Percentiles rank a stretch among this genome's conserved stretches.
Evolutionary conservation across 2,113 vertebrate species (phyloP).

Genomic region (Oophaga pumilio): DNA sequence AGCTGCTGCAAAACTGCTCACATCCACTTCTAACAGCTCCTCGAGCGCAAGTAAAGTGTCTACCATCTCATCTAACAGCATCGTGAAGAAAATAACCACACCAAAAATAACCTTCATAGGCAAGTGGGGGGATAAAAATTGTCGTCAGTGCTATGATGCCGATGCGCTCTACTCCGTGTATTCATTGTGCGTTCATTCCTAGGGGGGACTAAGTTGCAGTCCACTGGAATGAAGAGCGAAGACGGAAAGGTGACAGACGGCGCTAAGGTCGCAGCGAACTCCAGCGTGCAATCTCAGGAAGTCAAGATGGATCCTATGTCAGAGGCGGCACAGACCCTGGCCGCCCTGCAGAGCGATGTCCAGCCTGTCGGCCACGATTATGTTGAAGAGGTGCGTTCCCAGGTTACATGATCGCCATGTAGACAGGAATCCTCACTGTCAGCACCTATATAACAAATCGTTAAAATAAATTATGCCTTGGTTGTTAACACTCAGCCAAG

Average conservation of each 20-base stretch:
- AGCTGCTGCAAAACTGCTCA: conserved; percentile 76
- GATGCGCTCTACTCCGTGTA: not conserved
- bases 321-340: conserved; percentile 84
- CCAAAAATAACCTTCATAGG: conserved; percentile 99
- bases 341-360: conserved; percentile 93
- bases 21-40: conserved; percentile 70
- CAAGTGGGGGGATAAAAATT: conserved; percentile 68
- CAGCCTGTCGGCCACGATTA: conserved; percentile 97
- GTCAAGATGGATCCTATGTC: conserved; percentile 76
- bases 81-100: conserved; percentile 88
- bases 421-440: no score
- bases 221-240: conserved; percentile 83
- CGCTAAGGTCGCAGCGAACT: conserved; percentile 72
- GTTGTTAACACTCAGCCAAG: not conserved
- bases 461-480: no score
- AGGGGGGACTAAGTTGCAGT: conserved; percentile 94
- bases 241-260: conserved; percentile 82
- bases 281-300: conserved; percentile 74
- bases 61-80: conserved; percentile 71
- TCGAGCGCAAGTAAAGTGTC: conserved; percentile 71
- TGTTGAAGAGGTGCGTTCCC: conserved; percentile 89
- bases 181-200: conserved; percentile 36
- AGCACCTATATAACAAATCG: no score
- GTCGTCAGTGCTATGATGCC: not conserved
- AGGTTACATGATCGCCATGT: not conserved